phyloP scores from a whole-genome alignment of 2,113 vertebrate genomes.

The Dolichallabes microphthalmus region DNA sequence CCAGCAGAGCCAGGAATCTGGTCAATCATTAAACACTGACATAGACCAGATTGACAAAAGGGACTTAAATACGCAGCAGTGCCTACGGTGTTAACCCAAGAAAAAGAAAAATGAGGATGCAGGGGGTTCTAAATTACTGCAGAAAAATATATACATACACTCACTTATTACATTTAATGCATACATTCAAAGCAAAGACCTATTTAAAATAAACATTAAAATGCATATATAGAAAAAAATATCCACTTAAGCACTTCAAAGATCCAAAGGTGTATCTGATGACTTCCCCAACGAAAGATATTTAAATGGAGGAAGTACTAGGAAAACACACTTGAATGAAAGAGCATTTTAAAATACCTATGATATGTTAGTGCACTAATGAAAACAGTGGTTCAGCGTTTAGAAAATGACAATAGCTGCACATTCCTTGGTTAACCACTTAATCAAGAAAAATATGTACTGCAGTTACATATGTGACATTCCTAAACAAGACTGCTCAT shows the following conservation, averaged over 20 bases:
- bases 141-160: neutral
- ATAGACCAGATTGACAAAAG: neutral
- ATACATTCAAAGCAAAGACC: neutral
- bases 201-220: neutral
- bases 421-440: neutral
- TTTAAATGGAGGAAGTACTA: neutral
- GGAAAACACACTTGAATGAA: neutral
- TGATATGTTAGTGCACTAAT: neutral
- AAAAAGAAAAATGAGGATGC: neutral
- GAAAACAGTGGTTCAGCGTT: neutral
- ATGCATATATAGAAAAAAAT: neutral
- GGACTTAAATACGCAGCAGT: constrained; percentile 25
- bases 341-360: neutral
- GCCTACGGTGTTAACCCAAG: neutral
- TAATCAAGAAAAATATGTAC: neutral
- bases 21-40: constrained; percentile 42
- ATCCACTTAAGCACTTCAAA: neutral
- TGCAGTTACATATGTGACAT: neutral
- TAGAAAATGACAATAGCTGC: neutral
- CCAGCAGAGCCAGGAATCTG: constrained; percentile 1
- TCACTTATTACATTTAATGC: neutral
- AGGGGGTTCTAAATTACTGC: neutral
- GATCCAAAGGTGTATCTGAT: neutral
- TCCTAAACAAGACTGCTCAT: neutral
- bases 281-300: neutral